Conservation (phyloP, 2,113 vertebrate species). For the Passer domesticus region DNA sequence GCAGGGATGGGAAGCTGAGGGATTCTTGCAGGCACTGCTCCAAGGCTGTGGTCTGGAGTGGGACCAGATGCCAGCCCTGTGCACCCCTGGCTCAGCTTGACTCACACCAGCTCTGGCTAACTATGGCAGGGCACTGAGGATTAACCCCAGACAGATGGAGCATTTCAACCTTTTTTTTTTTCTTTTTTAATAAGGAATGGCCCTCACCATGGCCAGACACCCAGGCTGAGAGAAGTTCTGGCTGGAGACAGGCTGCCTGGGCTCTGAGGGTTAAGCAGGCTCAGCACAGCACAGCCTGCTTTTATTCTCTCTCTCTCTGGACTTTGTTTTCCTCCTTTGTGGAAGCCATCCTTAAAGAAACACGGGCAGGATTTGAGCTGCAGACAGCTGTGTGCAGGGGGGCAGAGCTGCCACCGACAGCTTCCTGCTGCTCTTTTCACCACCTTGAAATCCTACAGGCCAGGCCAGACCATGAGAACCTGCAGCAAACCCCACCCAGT, state of each 20-base stretch:
- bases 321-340: background rate
- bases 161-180: background rate
- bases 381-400: background rate
- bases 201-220: background rate
- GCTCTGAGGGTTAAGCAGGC: constrained; percentile 19
- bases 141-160: background rate
- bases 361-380: background rate
- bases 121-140: background rate
- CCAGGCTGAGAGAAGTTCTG: background rate
- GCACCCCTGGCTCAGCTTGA: background rate
- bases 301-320: constrained; percentile 18
- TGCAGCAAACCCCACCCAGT: background rate
- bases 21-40: background rate
- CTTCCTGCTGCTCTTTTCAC: background rate
- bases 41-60: background rate
- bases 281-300: background rate
- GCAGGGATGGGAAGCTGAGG: background rate
- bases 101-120: background rate
- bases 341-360: constrained; percentile 9
- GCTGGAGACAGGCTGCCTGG: background rate
- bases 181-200: background rate
- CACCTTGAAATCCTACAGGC: background rate
- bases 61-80: background rate
- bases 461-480: background rate
- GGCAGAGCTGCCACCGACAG: accelerated